A percentile compares a stretch with the other conserved stretches of the same genome.
Evolutionary conservation across 37 sponge, comb jelly and placozoan genomes (phyloP).

Genomic region (Cladorhizidae sp.): DNA sequence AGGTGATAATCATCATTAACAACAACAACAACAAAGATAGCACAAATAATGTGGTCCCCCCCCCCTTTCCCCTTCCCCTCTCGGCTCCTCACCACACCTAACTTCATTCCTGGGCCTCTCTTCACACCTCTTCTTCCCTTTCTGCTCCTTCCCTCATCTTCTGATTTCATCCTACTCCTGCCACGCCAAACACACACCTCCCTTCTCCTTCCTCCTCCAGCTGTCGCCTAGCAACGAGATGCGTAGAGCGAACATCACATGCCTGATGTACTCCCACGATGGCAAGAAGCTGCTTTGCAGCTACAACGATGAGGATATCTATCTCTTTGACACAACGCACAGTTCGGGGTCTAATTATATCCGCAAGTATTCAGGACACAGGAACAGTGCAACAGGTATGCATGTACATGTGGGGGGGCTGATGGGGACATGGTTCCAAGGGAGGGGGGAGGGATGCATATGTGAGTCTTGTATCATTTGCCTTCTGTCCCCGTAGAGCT

Average conservation of each 20-base stretch:
- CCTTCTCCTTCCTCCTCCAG: slow-evolving; percentile 9
- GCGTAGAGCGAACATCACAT: slow-evolving; percentile 78
- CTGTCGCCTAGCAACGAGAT: slow-evolving; percentile 24
- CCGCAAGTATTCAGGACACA: slow-evolving; percentile 81
- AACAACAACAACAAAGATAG: no score
- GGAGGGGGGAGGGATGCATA: no score
- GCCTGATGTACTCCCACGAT: slow-evolving; percentile 89
- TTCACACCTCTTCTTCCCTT: no score
- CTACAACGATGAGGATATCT: slow-evolving; percentile 96
- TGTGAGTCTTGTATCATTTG: no score
- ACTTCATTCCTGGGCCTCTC: no score
- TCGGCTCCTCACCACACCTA: no score
- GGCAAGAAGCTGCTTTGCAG: slow-evolving; percentile 88
- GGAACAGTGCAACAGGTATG: slow-evolving; percentile 85
- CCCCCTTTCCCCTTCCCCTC: no score
- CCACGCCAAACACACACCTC: neutral
- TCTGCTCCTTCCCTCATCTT: neutral
- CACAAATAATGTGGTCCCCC: no score
- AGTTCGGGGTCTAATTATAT: slow-evolving; percentile 62
- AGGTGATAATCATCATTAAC: neutral
- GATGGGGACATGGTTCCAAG: no score
- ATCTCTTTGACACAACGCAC: slow-evolving; percentile 83
- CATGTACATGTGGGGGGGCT: no score
- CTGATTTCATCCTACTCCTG: neutral
- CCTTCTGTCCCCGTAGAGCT: no score